Conservation (phyloP, 2,113 vertebrate genomes). For the Cariama cristata region DNA sequence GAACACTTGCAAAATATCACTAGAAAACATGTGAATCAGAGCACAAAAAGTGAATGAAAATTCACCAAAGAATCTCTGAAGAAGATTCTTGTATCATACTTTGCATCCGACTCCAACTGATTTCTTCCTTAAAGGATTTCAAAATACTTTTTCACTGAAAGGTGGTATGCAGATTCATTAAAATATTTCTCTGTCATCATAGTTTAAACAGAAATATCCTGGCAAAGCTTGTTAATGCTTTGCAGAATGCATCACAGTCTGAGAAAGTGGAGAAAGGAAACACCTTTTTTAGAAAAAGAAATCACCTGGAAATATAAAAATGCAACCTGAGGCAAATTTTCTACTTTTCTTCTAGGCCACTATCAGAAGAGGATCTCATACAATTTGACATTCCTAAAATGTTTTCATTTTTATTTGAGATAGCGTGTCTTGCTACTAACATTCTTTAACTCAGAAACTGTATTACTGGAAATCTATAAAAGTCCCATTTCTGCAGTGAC, state of each 20-base stretch:
- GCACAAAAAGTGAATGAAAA: background rate
- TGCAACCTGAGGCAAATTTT: background rate
- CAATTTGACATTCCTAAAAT: background rate
- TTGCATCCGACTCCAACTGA: background rate
- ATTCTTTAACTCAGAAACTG: background rate
- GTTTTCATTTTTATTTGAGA: background rate
- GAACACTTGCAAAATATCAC: background rate
- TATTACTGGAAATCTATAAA: background rate
- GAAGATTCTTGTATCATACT: background rate
- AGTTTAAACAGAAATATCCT: background rate
- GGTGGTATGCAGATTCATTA: background rate
- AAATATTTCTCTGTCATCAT: background rate
- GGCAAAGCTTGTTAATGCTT: background rate
- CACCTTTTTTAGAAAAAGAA: background rate
- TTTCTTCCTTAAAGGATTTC: background rate
- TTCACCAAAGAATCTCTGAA: background rate
- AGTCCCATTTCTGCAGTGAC: background rate
- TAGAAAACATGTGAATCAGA: background rate
- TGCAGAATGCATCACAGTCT: background rate
- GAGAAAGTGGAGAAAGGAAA: background rate
- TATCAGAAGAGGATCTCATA: background rate
- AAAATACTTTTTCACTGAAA: background rate
- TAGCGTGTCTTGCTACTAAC: background rate
- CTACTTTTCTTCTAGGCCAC: background rate
- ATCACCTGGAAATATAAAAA: background rate